These are phyloP conservation scores for Lacerta viridis DNA, from an alignment of 2,797 vertebrate species.

Conservation along the genomic window DNA sequence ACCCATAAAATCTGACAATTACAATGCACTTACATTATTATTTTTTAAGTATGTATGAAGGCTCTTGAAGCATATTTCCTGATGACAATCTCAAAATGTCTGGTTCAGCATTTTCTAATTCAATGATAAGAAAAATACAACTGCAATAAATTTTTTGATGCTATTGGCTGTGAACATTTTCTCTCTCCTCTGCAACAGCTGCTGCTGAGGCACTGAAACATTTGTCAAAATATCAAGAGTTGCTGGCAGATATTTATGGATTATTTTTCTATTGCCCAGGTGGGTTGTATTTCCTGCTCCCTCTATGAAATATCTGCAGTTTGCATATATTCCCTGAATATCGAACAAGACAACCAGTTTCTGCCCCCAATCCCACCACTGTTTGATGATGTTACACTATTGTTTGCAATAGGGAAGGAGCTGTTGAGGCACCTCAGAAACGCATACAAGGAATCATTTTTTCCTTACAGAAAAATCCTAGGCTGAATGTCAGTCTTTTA, in stretches of 20 bases:
- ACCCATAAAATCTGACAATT: not conserved
- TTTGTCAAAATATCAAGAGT: slow-evolving; percentile 30
- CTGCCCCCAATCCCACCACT: not conserved
- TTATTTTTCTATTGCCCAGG: slow-evolving; percentile 25
- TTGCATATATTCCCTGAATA: not conserved
- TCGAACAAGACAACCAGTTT: not conserved
- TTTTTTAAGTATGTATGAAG: slow-evolving; percentile 12
- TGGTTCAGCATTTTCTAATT: slow-evolving; percentile 47
- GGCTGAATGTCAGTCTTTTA: not conserved
- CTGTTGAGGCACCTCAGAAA: not conserved
- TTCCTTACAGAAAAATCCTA: not conserved
- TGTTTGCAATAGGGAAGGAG: not conserved
- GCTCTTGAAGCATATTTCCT: slow-evolving; percentile 21
- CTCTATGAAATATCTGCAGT: not conserved
- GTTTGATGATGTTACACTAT: not conserved
- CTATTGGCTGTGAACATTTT: slow-evolving; percentile 37
- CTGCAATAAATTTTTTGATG: slow-evolving; percentile 25
- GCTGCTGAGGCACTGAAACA: slow-evolving; percentile 23
- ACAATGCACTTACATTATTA: not conserved
- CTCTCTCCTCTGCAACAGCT: slow-evolving; percentile 1
- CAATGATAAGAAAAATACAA: slow-evolving; percentile 28
- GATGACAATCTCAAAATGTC: slow-evolving; percentile 21
- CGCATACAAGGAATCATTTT: not conserved
- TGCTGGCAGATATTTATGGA: slow-evolving; percentile 22
- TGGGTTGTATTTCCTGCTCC: not conserved